Evolutionary conservation across 2,113 vertebrate species (phyloP).

Genomic region (Grus americana): DNA sequence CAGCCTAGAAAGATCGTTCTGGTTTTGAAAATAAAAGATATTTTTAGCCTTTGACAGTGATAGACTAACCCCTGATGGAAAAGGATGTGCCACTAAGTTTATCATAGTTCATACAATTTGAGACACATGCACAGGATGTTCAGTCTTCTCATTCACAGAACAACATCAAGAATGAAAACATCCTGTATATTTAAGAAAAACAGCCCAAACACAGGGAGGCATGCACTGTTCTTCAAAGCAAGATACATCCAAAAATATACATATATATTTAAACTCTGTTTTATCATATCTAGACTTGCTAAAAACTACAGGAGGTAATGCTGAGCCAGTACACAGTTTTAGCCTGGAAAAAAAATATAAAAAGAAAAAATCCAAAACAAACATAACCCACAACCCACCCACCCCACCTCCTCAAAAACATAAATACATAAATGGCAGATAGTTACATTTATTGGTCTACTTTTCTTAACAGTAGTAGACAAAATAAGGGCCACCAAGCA

Average conservation of each 20-base stretch:
- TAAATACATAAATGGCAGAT: neutral
- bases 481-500: neutral
- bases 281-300: neutral
- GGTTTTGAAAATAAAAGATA: neutral
- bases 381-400: neutral
- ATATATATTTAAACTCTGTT: neutral
- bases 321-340: neutral
- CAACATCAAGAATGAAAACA: neutral
- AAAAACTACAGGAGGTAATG: neutral
- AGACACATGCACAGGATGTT: neutral
- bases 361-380: too few relatives aligned
- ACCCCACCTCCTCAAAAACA: accelerated
- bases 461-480: neutral
- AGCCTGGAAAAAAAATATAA: neutral
- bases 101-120: neutral
- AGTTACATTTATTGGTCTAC: neutral
- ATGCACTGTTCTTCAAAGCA: neutral
- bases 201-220: neutral
- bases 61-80: neutral
- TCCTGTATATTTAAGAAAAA: neutral
- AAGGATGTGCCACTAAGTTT: neutral
- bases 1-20: neutral
- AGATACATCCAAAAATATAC: neutral
- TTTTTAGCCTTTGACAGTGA: neutral
- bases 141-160: neutral